A percentile compares a stretch with the other conserved stretches of the same genome.
Conservation (phyloP, 2,797 vertebrate genomes). For the Hapalemur alaotrensis region DNA sequence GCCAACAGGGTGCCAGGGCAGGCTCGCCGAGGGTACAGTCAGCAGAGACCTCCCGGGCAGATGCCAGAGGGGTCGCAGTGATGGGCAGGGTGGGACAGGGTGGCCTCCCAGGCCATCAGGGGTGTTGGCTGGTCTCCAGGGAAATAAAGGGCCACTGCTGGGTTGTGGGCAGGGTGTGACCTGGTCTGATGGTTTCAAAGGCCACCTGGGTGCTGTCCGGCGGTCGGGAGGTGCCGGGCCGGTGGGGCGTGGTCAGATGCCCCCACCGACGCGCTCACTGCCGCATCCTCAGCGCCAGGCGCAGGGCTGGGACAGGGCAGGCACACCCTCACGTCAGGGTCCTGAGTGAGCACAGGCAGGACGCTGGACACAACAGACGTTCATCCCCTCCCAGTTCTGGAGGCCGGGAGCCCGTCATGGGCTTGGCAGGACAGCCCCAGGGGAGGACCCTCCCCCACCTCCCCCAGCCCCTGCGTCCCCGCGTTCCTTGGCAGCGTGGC, state of each 20-base stretch:
- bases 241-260: accelerated
- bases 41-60: not conserved
- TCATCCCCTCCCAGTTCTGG: accelerated
- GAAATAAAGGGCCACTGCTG: not conserved
- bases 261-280: too few relatives aligned
- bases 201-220: accelerated
- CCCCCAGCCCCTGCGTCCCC: not conserved
- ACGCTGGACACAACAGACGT: accelerated
- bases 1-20: not conserved
- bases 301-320: accelerated
- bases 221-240: accelerated
- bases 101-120: not conserved
- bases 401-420: not conserved
- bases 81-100: not conserved
- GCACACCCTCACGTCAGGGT: accelerated
- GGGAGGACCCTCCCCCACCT: not conserved
- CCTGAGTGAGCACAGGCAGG: not conserved
- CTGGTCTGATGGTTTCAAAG: not conserved
- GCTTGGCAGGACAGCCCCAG: accelerated
- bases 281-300: accelerated
- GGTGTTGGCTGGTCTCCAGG: not conserved
- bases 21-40: not conserved
- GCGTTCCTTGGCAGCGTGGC: accelerated
- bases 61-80: too few relatives aligned
- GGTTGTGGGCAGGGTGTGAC: not conserved